Evolutionary conservation across 2,888 invertebrate species (phyloP), one percentile per base, ranked within the genome.

Genomic region (Trissoscelio sp.): DNA sequence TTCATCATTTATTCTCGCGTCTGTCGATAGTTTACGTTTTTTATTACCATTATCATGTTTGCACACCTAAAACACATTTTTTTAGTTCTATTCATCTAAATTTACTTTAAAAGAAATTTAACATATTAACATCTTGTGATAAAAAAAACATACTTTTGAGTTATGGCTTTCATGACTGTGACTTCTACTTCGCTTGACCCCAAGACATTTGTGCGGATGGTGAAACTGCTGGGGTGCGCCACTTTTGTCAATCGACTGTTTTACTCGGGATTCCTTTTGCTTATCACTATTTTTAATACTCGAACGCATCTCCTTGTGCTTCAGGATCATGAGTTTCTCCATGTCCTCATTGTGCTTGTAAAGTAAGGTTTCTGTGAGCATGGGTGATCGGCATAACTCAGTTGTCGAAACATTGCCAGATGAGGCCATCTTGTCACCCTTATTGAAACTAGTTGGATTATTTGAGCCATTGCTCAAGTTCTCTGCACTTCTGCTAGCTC

Each of bases 311-410:
- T 95, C 94, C 0, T 94, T 93, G 85, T 96, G 95, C 75, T 93
- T 93, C 87, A 95, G 95, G 0, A 95, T 92, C 93, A 97, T 93
- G 57, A 94, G 93, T 86, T 95, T 96, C 88, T 96, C 96, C 97
- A 97, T 97, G 77, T 95, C 95, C 81, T 94, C 93, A 85, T 96
- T 97, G 89, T 97, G 97, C 87, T 92, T 92, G 69, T 92, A 93
- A 3, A 95, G 89, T 46, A 95, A 85, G 0, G 93, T 93, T 88
- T 94, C 94, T 0, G 95, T 95, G 7, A 95, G 90, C 14, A 93
- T 93, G 0, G 92, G 92, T 4, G 92, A 91, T 51, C 93, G 93
- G 28, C 92, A 92, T 31, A 92, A 92, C 14, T 78, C 73, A 6
- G 57, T 64, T 0, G 69, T 51, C 22, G 46, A 60, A 7, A 46